Conservation (phyloP, 2,888 invertebrate genomes). For the Perithous albicinctus region DNA sequence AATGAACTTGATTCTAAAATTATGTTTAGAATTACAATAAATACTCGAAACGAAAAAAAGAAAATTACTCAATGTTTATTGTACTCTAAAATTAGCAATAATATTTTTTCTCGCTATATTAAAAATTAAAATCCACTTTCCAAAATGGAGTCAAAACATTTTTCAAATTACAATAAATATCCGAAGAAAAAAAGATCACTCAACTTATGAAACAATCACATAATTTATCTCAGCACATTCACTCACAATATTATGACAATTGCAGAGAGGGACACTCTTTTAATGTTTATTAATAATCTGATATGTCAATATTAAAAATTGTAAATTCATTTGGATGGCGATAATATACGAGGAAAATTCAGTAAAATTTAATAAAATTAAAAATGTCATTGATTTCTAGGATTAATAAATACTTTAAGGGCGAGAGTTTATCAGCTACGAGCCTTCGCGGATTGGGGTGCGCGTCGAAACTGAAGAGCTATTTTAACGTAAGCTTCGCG, state of each 20-base stretch:
- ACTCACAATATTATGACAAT: conserved; percentile 1
- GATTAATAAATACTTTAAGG: neutral
- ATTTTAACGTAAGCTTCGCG: conserved; percentile 61
- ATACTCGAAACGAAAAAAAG: neutral
- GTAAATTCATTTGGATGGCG: neutral
- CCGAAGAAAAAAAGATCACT: neutral
- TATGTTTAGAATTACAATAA: neutral
- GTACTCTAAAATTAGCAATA: too few relatives aligned
- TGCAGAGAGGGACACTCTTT: neutral
- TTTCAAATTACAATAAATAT: neutral
- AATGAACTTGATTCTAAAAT: neutral
- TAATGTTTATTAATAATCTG: neutral
- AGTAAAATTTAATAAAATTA: neutral
- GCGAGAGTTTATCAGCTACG: conserved; percentile 10
- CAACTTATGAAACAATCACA: neutral
- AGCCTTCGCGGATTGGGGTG: conserved; percentile 70
- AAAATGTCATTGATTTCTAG: conserved; percentile 2
- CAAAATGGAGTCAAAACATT: too few relatives aligned
- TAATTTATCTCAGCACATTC: neutral
- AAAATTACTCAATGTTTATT: neutral
- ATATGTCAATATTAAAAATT: neutral
- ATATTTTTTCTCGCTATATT: too few relatives aligned
- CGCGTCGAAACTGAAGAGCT: conserved; percentile 71
- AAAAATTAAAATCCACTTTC: too few relatives aligned
- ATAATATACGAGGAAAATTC: neutral